These are phyloP conservation scores for Epistrophe grossulariae DNA, from an alignment of 2,888 invertebrate genomes.

Conservation along the genomic window DNA sequence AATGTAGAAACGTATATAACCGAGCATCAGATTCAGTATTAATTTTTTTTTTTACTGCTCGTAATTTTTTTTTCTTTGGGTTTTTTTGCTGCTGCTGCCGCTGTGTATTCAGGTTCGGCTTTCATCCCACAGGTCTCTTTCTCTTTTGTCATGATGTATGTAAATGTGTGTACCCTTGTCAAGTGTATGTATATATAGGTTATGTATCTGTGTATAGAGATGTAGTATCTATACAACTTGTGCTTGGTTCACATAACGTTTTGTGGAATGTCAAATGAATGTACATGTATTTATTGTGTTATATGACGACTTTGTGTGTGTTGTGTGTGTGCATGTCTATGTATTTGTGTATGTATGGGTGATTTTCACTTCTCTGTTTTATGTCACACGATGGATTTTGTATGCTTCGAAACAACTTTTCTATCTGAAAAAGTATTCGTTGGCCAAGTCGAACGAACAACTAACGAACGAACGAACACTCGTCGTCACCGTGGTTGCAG, in stretches of 20 bases:
- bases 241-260: conserved; percentile 70
- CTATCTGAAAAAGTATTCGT: conserved; percentile 60
- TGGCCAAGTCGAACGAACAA: conserved; percentile 19
- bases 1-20: conserved; percentile 65
- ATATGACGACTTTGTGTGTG: neutral
- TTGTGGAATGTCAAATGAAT: conserved; percentile 74
- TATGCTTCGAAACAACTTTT: conserved; percentile 59
- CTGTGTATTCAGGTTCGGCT: conserved; percentile 74
- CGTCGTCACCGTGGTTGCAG: conserved; percentile 50
- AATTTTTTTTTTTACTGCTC: conserved; percentile 50
- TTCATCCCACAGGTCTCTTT: conserved; percentile 76
- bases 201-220: conserved; percentile 48
- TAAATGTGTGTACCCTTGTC: conserved; percentile 42
- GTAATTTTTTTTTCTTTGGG: conserved; percentile 41
- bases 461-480: conserved; percentile 12
- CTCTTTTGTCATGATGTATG: conserved; percentile 64
- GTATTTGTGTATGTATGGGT: conserved; percentile 17
- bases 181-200: conserved; percentile 64
- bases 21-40: conserved; percentile 67
- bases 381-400: conserved; percentile 54
- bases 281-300: conserved; percentile 34
- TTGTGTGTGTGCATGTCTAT: neutral
- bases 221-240: conserved; percentile 27
- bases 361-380: conserved; percentile 72
- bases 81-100: conserved; percentile 43